phyloP scores from a whole-genome alignment of 2,113 vertebrate genomes.

The Natator depressus region DNA sequence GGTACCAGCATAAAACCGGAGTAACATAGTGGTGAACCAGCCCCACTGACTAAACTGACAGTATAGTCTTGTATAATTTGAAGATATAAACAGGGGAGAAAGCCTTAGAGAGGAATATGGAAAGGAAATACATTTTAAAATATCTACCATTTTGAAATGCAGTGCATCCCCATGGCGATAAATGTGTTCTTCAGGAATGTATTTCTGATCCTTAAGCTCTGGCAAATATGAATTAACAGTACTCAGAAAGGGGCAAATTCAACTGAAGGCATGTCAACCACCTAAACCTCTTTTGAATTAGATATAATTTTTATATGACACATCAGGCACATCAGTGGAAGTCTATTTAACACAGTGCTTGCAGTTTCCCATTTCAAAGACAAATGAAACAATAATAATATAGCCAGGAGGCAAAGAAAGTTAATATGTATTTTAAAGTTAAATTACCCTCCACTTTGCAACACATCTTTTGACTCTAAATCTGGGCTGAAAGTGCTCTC shows the following conservation, averaged over 20 bases:
- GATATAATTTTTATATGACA: not conserved
- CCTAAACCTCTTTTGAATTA: not conserved
- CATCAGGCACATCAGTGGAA: not conserved
- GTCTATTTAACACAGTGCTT: not conserved
- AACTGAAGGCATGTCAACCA: not conserved
- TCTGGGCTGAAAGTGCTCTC: not conserved
- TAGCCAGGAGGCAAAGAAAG: not conserved
- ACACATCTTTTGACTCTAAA: not conserved
- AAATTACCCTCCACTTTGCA: not conserved
- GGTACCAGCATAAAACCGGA: not conserved
- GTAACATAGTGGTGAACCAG: not conserved
- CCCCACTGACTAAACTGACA: not conserved
- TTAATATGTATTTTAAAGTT: slow-evolving; percentile 2
- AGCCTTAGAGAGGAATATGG: not conserved
- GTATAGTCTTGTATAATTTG: not conserved
- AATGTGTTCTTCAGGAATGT: not conserved
- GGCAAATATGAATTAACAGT: not conserved
- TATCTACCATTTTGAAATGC: not conserved
- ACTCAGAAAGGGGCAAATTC: not conserved
- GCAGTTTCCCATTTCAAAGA: not conserved
- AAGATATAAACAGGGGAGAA: not conserved
- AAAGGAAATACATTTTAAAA: not conserved
- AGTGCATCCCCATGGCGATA: not conserved
- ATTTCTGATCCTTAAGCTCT: not conserved
- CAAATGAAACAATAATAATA: not conserved